A percentile compares a stretch with the other conserved stretches of the same genome.
Evolutionary conservation across 2,797 vertebrate genomes (phyloP).

Genomic region (Hirundo rustica): DNA sequence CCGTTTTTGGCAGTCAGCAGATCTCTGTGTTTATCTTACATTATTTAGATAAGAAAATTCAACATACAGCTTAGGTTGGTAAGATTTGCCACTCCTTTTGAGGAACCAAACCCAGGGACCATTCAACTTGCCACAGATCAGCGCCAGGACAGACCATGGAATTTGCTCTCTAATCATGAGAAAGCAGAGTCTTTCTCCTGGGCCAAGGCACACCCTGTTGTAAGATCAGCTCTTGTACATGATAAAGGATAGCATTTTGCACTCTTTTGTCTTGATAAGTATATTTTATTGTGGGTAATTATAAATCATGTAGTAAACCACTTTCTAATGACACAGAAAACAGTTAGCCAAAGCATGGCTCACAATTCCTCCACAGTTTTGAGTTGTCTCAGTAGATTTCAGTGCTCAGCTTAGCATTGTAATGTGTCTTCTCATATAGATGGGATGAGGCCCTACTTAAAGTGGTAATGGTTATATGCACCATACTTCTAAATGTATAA

Average conservation of each 20-base stretch:
- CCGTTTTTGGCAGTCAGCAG: not conserved
- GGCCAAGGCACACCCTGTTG: not conserved
- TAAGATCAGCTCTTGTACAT: not conserved
- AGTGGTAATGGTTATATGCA: conserved; percentile 55
- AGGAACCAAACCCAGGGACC: not conserved
- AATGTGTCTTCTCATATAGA: not conserved
- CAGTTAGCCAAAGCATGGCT: not conserved
- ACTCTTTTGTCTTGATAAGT: not conserved
- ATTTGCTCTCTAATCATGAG: not conserved
- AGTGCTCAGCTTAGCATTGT: not conserved
- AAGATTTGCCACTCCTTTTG: not conserved
- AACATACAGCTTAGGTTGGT: not conserved
- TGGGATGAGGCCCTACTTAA: conserved; percentile 26
- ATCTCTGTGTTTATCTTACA: not conserved
- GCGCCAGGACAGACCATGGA: not conserved
- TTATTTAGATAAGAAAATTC: not conserved
- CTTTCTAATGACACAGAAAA: not conserved
- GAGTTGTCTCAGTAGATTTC: not conserved
- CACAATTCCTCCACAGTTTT: not conserved
- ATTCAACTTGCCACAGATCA: not conserved
- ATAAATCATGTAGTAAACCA: not conserved
- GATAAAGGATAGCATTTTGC: not conserved
- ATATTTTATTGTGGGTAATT: not conserved
- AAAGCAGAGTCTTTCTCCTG: not conserved
- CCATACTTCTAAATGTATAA: conserved; percentile 58